Conservation (phyloP, 2,113 vertebrate genomes). For the Phaethon lepturus region DNA sequence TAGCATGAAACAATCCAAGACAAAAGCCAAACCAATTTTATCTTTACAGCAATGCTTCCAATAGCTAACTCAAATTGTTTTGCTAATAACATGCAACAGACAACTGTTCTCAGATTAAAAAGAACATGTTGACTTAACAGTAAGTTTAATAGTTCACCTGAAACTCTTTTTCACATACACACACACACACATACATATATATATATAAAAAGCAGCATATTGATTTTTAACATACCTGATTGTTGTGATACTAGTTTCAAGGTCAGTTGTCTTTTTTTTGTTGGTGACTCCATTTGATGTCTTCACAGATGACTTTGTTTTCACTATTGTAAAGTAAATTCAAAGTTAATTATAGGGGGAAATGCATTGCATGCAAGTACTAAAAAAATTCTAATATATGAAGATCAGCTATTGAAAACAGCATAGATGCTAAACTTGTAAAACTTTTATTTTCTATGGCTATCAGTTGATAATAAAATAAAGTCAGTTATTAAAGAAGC, state of each 20-base stretch:
- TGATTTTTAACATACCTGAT: slow-evolving; percentile 65
- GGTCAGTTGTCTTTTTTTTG: slow-evolving; percentile 73
- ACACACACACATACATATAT: neutral
- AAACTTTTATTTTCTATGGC: neutral
- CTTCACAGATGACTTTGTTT: slow-evolving; percentile 72
- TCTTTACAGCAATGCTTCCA: neutral
- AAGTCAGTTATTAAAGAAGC: neutral
- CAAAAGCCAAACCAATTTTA: neutral
- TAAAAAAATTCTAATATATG: neutral
- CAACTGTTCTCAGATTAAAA: neutral
- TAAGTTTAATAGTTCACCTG: neutral
- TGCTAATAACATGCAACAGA: neutral
- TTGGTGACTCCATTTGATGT: slow-evolving; percentile 66
- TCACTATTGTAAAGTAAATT: slow-evolving; percentile 68
- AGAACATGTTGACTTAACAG: neutral
- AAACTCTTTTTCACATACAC: neutral
- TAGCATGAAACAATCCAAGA: slow-evolving; percentile 5
- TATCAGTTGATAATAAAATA: neutral
- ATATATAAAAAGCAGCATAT: neutral
- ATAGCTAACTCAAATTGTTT: neutral
- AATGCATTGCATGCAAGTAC: neutral
- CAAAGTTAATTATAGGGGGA: slow-evolving; percentile 12
- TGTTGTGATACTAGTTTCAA: slow-evolving; percentile 44
- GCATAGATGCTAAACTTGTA: neutral
- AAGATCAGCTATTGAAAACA: neutral